phyloP scores from a whole-genome alignment of 1,140 invertebrate genomes.

The Micrasema longulum region DNA sequence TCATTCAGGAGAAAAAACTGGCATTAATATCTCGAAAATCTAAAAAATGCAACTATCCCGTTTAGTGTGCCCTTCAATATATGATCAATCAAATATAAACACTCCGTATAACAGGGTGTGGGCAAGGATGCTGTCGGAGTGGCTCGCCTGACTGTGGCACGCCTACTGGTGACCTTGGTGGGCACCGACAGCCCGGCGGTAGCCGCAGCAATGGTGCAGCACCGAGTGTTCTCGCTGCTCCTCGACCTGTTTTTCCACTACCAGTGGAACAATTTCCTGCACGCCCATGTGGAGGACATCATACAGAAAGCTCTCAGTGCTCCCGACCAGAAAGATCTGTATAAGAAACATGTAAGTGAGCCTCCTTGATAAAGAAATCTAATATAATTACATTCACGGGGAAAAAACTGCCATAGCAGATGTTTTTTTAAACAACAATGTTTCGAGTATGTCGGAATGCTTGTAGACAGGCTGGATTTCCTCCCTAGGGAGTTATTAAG shows the following conservation, averaged over 20 bases:
- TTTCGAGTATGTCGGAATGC: neutral
- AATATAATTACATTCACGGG: too few species aligned
- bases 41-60: too few species aligned
- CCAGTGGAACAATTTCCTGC: constrained; percentile 90
- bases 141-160: constrained; percentile 80
- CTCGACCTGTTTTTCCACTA: constrained; percentile 88
- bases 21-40: too few species aligned
- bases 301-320: constrained; percentile 74
- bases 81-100: too few species aligned
- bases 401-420: too few species aligned
- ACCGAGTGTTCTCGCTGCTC: constrained; percentile 66
- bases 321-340: constrained; percentile 55
- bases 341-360: constrained; percentile 59
- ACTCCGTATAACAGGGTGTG: neutral
- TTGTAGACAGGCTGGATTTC: too few species aligned
- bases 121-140: constrained; percentile 69
- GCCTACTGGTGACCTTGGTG: constrained; percentile 78
- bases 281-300: constrained; percentile 84
- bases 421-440: too few species aligned
- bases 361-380: too few species aligned
- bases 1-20: too few species aligned
- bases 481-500: too few species aligned
- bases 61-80: too few species aligned
- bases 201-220: constrained; percentile 61
- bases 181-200: constrained; percentile 74